A percentile compares a stretch with the other conserved stretches of the same genome.
Evolutionary conservation across 2,797 vertebrate genomes (phyloP).

Genomic region (Sphenopsis melanotis): DNA sequence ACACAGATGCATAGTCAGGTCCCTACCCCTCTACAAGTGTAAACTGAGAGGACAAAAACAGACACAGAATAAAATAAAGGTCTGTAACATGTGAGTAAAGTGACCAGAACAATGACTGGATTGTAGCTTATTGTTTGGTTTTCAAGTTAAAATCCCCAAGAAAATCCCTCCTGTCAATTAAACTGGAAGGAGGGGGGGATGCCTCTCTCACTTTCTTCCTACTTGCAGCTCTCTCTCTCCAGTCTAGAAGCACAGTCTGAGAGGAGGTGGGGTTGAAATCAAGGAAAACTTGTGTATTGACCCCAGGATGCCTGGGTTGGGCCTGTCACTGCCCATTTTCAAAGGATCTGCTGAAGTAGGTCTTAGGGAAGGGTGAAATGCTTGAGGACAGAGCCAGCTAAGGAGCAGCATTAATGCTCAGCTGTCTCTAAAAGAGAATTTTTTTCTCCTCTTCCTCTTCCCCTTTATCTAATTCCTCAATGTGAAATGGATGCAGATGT

Average conservation of each 20-base stretch:
- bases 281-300: background rate
- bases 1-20: background rate
- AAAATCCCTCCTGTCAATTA: constrained; percentile 59
- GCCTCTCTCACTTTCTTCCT: background rate
- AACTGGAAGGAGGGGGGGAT: background rate
- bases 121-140: constrained; percentile 50
- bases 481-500: constrained; percentile 30
- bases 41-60: constrained; percentile 57
- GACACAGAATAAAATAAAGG: constrained; percentile 34
- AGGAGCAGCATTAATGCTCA: background rate
- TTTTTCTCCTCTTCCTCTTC: background rate
- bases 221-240: background rate
- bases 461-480: background rate
- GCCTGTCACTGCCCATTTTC: background rate
- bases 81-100: constrained; percentile 53
- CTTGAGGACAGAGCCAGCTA: background rate
- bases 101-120: constrained; percentile 52
- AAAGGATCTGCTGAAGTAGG: background rate
- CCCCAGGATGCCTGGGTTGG: background rate
- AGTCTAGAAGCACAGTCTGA: background rate
- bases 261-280: background rate
- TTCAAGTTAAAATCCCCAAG: constrained; percentile 53
- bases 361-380: background rate
- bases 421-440: background rate
- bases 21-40: background rate